Conservation (phyloP, 2,888 invertebrate species). For the Lithophane semibrunnea region DNA sequence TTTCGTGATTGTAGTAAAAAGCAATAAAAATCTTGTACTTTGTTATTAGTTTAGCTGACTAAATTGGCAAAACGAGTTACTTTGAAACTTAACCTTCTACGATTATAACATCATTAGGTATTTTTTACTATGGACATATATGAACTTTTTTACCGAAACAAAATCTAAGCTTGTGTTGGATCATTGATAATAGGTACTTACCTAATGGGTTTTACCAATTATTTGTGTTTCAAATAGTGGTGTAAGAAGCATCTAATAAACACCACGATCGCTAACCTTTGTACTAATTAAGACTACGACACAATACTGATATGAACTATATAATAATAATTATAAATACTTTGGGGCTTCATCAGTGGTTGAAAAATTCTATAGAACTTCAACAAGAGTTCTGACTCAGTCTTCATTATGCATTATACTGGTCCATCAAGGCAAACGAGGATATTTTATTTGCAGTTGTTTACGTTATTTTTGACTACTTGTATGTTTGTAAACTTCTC, state of each 20-base stretch:
- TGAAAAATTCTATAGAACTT: background rate
- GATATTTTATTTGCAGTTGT: slow-evolving; percentile 1
- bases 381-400: background rate
- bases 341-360: background rate
- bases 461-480: background rate
- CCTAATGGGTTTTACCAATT: background rate
- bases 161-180: background rate
- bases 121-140: background rate
- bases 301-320: too few species aligned
- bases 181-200: background rate
- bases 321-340: too few species aligned
- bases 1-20: slow-evolving; percentile 34
- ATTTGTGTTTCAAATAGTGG: background rate
- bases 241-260: background rate
- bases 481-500: slow-evolving; percentile 11
- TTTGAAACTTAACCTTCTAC: background rate
- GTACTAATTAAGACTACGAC: background rate
- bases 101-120: background rate
- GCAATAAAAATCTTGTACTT: slow-evolving; percentile 1
- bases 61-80: background rate
- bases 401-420: background rate
- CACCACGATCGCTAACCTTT: background rate
- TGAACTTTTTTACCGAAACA: background rate
- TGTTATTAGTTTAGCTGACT: slow-evolving; percentile 4
- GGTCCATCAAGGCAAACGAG: slow-evolving; percentile 19